Conservation (phyloP, 2,797 vertebrate species). For the Adrianichthys oophorus region DNA sequence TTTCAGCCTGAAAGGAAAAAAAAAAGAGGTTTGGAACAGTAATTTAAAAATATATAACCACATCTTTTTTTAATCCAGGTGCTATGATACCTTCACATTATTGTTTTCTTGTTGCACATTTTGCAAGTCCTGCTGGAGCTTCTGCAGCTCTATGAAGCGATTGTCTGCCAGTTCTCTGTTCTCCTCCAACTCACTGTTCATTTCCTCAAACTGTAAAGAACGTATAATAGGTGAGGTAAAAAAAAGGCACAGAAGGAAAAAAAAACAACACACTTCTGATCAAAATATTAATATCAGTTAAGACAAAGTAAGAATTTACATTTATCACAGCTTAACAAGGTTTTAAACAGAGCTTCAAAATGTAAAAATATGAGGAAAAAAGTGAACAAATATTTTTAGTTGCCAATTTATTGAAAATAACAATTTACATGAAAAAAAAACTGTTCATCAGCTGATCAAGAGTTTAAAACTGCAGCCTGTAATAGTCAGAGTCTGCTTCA, state of each 20-base stretch:
- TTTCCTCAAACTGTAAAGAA: conserved; percentile 87
- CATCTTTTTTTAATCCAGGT: too few species aligned
- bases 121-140: conserved; percentile 90
- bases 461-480: too few species aligned
- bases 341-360: too few species aligned
- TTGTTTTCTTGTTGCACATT: conserved; percentile 89
- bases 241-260: background rate
- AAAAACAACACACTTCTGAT: background rate
- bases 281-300: background rate
- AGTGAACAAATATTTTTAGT: too few species aligned
- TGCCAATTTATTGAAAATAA: too few species aligned
- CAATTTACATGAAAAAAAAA: too few species aligned
- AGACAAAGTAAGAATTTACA: too few species aligned
- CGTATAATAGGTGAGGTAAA: background rate
- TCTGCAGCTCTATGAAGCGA: conserved; percentile 89
- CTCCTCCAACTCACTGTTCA: conserved; percentile 96
- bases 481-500: too few species aligned
- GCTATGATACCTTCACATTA: conserved; percentile 82
- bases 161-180: conserved; percentile 94
- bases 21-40: background rate
- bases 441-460: too few species aligned
- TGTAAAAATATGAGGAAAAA: too few species aligned
- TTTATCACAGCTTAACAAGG: too few species aligned
- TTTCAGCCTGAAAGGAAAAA: conserved; percentile 77
- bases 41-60: too few species aligned